Evolutionary conservation across 1,140 invertebrate species (phyloP).

Genomic region (Carposina sasakii): DNA sequence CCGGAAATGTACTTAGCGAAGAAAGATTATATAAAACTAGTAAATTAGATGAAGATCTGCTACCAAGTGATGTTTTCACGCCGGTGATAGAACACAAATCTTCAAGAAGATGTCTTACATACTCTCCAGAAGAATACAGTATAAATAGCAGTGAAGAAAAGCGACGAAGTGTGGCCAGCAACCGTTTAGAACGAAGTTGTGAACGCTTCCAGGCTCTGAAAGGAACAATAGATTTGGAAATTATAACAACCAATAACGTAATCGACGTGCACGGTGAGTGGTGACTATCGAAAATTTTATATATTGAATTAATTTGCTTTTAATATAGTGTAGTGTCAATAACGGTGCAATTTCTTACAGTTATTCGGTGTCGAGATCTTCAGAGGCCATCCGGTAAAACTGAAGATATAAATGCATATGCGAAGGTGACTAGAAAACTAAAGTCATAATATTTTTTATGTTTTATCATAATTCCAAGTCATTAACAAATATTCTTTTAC

Average conservation of each 20-base stretch:
- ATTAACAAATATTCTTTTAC: conserved; percentile 4
- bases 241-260: conserved; percentile 49
- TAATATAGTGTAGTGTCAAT: no score
- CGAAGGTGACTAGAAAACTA: conserved; percentile 43
- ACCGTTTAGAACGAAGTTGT: conserved; percentile 47
- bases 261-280: conserved; percentile 71
- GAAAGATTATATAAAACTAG: conserved; percentile 59
- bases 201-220: conserved; percentile 50
- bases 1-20: conserved; percentile 55
- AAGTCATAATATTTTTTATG: not conserved
- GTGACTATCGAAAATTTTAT: conserved; percentile 68
- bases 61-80: conserved; percentile 44
- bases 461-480: no score
- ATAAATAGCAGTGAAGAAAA: conserved; percentile 63
- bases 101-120: conserved; percentile 58
- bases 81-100: conserved; percentile 63
- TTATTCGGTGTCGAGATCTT: conserved; percentile 60
- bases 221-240: conserved; percentile 63
- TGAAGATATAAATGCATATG: conserved; percentile 64
- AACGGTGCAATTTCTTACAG: conserved; percentile 44
- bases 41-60: conserved; percentile 53
- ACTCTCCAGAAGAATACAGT: conserved; percentile 59
- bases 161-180: conserved; percentile 56
- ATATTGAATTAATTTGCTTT: no score
- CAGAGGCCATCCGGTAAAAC: conserved; percentile 49